Percentiles rank a stretch among this genome's conserved stretches.
These are phyloP conservation scores for Pelecanoides urinatrix DNA, from an alignment of 2,113 vertebrate genomes.

Conservation along the genomic window DNA sequence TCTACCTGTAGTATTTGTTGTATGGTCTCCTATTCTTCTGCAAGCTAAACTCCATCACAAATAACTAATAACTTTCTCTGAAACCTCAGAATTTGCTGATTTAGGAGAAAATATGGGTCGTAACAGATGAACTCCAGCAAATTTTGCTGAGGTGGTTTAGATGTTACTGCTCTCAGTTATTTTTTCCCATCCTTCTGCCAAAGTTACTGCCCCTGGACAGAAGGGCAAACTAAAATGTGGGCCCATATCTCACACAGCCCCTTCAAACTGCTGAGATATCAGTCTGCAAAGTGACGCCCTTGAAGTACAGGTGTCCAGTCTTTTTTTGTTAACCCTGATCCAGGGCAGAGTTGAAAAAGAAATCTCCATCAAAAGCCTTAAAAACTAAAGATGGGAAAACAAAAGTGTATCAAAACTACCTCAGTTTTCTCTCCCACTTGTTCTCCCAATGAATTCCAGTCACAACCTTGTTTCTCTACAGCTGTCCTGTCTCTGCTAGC, in stretches of 20 bases:
- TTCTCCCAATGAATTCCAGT: neutral
- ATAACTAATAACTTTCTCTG: neutral
- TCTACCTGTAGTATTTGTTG: neutral
- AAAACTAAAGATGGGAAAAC: neutral
- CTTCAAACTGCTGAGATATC: neutral
- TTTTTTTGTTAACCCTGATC: neutral
- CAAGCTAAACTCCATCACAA: slow-evolving; percentile 1
- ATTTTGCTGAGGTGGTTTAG: slow-evolving; percentile 15
- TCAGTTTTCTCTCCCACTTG: neutral
- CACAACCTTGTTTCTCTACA: neutral
- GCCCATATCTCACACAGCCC: neutral
- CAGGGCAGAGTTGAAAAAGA: neutral
- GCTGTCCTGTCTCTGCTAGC: neutral
- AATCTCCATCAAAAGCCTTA: neutral
- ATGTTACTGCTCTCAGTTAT: neutral
- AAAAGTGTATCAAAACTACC: neutral
- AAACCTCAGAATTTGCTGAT: neutral
- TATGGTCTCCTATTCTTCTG: neutral
- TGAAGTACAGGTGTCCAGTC: neutral
- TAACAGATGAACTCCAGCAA: neutral
- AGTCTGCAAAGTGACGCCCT: neutral
- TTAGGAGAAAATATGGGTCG: neutral
- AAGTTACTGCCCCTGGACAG: neutral
- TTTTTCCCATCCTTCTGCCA: neutral
- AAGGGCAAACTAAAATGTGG: neutral